Evolutionary conservation across 2,888 invertebrate genomes (phyloP), one percentile per base, ranked within the genome.

Genomic region (Noctua pronuba): DNA sequence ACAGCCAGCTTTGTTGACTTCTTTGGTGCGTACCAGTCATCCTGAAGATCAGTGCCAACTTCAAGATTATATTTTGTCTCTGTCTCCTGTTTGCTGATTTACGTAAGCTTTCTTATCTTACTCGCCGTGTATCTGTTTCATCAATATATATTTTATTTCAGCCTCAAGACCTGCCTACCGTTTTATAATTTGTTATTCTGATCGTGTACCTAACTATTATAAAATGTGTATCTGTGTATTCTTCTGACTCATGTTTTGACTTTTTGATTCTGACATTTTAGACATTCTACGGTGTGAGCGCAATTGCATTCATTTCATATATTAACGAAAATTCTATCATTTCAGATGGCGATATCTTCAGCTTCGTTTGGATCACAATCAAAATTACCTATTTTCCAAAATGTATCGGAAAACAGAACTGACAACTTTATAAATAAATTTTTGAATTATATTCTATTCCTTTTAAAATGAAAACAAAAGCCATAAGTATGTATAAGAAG

Each of bases 1-100:
- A 99, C 99, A 99, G 99, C 99, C 99, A 99, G 99, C 99, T 94
- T 93, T 94, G 94, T 94, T 94, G 94, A 94, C 94, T 94, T 86
- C 83, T 81, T 76, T 83, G 86, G 77, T 86, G 89, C 85, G 83
- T 75, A 78, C 67, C 80, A 81, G 35, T 46, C 83, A 68, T 65
- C 84, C 10, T 64, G 74, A 70, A 79, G 75, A 70, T 46, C 55
- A 35, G 21, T 41, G 35, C 5, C 21, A 49, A 31, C 64, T 35
- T 55, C 58, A 73, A 77, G 67, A 77, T 49, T 46, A 38, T 55
- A 38, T 31, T 70, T 38, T 38, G n/a, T 66, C 38, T 66, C n/a
- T 35, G 28, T 69, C 44, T 66, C n/a, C 1, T 21, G 24, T 58
- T 64, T 55, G 31, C 18, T 77, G 24, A 46, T 66, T 58, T 82